Base-by-base conservation (phyloP, 1,140 invertebrate species). In the Cotesia chilonis region DNA sequence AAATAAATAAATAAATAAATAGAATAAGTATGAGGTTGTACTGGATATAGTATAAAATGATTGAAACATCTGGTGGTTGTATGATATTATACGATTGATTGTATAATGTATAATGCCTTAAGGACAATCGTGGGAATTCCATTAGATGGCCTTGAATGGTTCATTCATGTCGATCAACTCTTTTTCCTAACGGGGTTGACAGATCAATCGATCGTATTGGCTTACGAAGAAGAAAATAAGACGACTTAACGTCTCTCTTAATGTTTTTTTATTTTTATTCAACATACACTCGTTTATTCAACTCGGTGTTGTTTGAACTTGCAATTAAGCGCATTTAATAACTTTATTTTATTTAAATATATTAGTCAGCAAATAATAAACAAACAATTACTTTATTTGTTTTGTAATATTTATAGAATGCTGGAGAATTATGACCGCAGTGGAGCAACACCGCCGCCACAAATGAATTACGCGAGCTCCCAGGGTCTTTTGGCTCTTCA, bases 111-210 rank as follows among this genome's bases (percentile, higher is more conserved):
- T 76, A 61, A 74, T 74, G 71, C 69, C 59, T 83, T 83, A 82
- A 83, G 82, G 84, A 85, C 83, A 86, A 83, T 84, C 83, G 84
- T 86, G 84, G 82, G 84, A 86, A 86, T 86, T 83, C 82, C 83
- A 83, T 83, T 81, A 81, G 80, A 78, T 81, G 84, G 80, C 82
- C 82, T 86, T 86, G 84, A 85, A 86, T 84, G 84, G 84, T 85
- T 85, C 84, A 85, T 86, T 86, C 84, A 85, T 86, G 84, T 85
- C 83, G 84, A 85, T 85, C 83, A 83, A 85, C 79, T 84, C 79
- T 82, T 80, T 85, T 82, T 77, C 77, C 60, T 71, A 74, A 82
- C 80, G 78, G 78, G 82, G 79, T 84, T 86, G 84, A 86, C 82
- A 84, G 83, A 86, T 84, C 83, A 85, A 85, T 85, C 84, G 83